Conservation (phyloP, 2,888 invertebrate species). For the Folsomia manolachei region DNA sequence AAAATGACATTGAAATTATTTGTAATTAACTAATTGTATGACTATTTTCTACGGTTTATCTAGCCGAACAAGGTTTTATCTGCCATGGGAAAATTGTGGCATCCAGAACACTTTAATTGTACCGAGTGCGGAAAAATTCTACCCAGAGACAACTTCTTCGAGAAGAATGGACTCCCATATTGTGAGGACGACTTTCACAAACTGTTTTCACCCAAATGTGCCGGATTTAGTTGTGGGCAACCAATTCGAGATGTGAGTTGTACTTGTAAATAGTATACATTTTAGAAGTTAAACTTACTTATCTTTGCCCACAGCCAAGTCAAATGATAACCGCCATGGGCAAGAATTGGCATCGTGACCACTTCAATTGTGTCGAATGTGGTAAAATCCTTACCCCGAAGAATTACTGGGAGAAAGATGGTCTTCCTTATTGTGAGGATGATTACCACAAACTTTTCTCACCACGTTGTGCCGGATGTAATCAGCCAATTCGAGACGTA, state of each 20-base stretch:
- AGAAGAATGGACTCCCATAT: constrained; percentile 38
- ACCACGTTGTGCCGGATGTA: constrained; percentile 44
- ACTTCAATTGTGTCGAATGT: constrained; percentile 39
- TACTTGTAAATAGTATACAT: not conserved
- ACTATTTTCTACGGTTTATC: too few species aligned
- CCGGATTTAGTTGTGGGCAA: constrained; percentile 37
- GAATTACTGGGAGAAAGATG: constrained; percentile 40
- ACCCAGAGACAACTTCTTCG: constrained; percentile 36
- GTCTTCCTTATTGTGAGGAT: constrained; percentile 41
- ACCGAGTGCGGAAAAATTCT: constrained; percentile 34
- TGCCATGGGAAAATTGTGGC: constrained; percentile 26
- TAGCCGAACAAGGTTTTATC: constrained; percentile 9
- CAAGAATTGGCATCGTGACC: constrained; percentile 30
- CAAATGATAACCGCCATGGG: constrained; percentile 20
- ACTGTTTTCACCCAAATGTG: constrained; percentile 44
- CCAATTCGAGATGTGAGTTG: constrained; percentile 44
- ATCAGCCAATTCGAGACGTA: constrained; percentile 42
- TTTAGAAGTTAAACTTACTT: not conserved
- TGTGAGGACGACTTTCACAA: constrained; percentile 42
- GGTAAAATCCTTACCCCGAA: constrained; percentile 32
- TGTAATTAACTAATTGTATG: too few species aligned
- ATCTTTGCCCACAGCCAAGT: constrained; percentile 1
- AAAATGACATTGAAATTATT: too few species aligned
- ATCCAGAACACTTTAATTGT: constrained; percentile 36
- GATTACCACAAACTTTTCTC: constrained; percentile 40